These are phyloP conservation scores for Callipepla californica DNA, from an alignment of 2,113 vertebrate species.

Conservation along the genomic window DNA sequence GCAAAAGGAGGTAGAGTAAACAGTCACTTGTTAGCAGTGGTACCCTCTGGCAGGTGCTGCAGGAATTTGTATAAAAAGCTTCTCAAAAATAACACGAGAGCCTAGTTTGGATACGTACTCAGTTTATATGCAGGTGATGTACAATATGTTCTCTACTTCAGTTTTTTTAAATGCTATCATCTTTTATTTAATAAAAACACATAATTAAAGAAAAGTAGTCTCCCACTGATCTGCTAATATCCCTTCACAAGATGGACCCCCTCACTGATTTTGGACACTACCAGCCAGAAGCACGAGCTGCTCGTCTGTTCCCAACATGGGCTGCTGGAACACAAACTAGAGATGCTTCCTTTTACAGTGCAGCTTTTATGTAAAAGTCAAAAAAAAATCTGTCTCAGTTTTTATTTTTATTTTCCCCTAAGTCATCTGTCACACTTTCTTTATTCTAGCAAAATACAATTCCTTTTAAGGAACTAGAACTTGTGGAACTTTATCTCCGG, in stretches of 20 bases:
- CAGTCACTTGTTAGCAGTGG: neutral
- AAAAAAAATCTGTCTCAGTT: neutral
- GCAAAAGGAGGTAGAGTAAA: neutral
- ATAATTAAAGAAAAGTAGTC: neutral
- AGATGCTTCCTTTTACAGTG: neutral
- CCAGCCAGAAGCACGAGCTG: neutral
- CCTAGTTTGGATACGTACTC: neutral
- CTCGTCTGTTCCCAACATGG: neutral
- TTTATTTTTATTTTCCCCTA: neutral
- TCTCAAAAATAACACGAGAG: neutral
- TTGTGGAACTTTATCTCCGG: neutral
- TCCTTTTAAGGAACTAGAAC: slow-evolving; percentile 47
- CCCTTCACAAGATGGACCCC: neutral
- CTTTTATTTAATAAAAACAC: neutral
- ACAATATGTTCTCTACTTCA: neutral
- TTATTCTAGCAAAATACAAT: neutral
- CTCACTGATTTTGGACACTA: neutral
- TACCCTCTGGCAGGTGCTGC: neutral
- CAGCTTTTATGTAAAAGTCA: neutral
- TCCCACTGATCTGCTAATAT: neutral
- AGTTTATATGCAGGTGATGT: neutral
- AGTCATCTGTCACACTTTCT: slow-evolving; percentile 33
- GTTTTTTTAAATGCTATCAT: neutral
- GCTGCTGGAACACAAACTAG: neutral
- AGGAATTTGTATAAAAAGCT: neutral